These are phyloP conservation scores for Gallinago solitaria DNA, from an alignment of 2,797 vertebrate genomes.

Conservation along the genomic window DNA sequence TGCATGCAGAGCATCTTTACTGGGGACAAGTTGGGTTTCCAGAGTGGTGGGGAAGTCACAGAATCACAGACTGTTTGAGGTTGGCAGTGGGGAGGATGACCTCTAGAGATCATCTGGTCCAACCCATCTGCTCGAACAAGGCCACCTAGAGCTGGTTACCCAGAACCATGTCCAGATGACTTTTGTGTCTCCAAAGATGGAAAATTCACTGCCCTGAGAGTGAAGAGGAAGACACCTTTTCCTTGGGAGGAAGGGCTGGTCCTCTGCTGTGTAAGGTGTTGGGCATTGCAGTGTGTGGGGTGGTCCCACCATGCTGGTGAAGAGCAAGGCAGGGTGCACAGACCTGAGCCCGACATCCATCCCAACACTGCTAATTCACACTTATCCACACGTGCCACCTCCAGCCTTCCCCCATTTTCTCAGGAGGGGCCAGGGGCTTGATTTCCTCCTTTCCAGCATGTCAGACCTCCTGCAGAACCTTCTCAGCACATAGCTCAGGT, in stretches of 20 bases:
- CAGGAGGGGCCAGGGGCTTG: neutral
- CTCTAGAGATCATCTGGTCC: neutral
- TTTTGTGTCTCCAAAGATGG: neutral
- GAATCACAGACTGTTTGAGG: neutral
- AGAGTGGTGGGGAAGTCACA: fast-evolving
- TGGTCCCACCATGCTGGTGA: neutral
- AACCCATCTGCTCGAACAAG: neutral
- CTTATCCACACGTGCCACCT: neutral
- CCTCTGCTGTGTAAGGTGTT: fast-evolving
- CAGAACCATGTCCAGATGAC: neutral
- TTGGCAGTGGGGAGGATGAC: neutral
- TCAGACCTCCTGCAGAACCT: neutral
- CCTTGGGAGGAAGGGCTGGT: neutral
- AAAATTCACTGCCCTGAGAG: neutral
- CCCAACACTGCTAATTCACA: neutral
- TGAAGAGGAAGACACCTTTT: neutral
- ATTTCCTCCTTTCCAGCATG: neutral
- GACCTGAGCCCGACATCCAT: neutral
- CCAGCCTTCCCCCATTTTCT: neutral
- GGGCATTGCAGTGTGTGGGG: fast-evolving
- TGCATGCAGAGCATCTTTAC: neutral
- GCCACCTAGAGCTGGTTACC: neutral
- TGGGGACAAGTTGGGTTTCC: neutral
- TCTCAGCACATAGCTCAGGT: neutral
- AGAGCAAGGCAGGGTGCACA: neutral